Conservation (phyloP, 2,113 vertebrate species). For the Antechinus flavipes region DNA sequence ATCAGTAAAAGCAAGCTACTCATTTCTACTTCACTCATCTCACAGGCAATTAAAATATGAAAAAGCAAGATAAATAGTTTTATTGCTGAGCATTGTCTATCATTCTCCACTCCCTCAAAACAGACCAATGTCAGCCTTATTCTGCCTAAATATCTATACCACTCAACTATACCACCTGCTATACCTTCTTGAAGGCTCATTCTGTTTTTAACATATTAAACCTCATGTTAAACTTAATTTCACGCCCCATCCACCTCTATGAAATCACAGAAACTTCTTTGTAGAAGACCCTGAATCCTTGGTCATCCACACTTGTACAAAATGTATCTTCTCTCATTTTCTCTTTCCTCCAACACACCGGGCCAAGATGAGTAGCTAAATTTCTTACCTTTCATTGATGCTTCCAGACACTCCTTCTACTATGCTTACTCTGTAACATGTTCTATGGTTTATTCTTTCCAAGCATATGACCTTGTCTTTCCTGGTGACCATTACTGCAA, state of each 20-base stretch:
- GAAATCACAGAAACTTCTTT: background rate
- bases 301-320: background rate
- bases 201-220: too few relatives aligned
- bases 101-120: background rate
- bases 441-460: too few relatives aligned
- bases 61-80: background rate
- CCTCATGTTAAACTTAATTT: too few relatives aligned
- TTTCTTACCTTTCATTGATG: background rate
- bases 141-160: background rate
- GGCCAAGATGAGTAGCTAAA: background rate
- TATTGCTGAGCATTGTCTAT: background rate
- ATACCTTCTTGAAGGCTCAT: too few relatives aligned
- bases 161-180: background rate
- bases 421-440: background rate
- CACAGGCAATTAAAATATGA: background rate
- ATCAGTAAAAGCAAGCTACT: background rate
- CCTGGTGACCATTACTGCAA: background rate
- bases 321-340: background rate
- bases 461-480: background rate
- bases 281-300: background rate
- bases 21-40: background rate
- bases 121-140: background rate
- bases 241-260: background rate
- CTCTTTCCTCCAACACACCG: background rate
- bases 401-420: background rate